phyloP scores from a whole-genome alignment of 2,113 vertebrate species.

The Hucho hucho region DNA sequence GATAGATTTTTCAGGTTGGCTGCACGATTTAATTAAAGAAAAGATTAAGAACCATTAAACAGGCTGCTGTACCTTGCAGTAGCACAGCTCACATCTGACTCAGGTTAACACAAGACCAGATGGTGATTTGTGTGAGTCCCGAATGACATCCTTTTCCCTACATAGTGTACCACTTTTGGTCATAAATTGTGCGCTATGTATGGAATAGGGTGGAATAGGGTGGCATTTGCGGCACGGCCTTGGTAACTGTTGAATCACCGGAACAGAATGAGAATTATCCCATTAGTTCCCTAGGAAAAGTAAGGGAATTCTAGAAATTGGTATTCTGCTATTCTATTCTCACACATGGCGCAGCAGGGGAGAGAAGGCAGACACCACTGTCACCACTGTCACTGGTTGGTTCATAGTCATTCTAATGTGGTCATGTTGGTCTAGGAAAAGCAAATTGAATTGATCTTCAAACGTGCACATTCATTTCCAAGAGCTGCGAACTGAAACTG shows the following conservation, averaged over 20 bases:
- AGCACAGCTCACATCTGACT: conserved; percentile 99
- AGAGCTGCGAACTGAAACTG: not conserved
- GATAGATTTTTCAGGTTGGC: conserved; percentile 99
- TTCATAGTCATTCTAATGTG: conserved; percentile 21
- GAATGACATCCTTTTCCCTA: no score
- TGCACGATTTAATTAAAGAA: conserved; percentile 99
- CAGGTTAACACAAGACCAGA: conserved; percentile 99
- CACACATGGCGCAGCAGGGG: conserved; percentile 42
- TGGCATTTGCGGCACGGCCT: no score
- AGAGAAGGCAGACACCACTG: conserved; percentile 35
- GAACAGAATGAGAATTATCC: conserved; percentile 99
- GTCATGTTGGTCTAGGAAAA: conserved; percentile 19
- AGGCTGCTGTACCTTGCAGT: conserved; percentile 99
- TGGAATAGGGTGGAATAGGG: no score
- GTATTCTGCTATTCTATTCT: conserved; percentile 42
- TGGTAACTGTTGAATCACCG: conserved; percentile 98
- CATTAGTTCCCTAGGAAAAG: conserved; percentile 88
- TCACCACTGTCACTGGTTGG: conserved; percentile 15
- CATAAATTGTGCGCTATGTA: no score
- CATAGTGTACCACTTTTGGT: no score
- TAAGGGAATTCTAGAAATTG: conserved; percentile 65
- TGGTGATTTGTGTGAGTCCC: conserved; percentile 79
- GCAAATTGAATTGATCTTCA: conserved; percentile 34
- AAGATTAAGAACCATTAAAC: conserved; percentile 99
- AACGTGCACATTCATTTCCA: not conserved